Base-by-base conservation (phyloP, 2,797 vertebrate genomes). In the Coluber constrictor region DNA sequence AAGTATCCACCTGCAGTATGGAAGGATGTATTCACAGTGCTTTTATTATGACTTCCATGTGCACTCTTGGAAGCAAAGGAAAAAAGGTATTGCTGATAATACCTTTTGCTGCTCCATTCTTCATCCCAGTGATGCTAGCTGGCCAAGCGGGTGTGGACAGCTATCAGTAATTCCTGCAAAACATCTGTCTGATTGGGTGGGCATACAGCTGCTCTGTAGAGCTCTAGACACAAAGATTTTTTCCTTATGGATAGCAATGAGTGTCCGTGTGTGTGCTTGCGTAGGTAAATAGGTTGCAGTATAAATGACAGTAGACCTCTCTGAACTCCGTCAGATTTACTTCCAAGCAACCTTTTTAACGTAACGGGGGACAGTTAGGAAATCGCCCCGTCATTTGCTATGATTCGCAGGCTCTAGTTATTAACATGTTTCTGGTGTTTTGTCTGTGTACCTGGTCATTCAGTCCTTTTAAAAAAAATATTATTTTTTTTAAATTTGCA, bases 401-500 rank as follows among this genome's bases (percentile, higher is more conserved):
- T 63, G 54, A 27, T 18, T 7, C 11, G 13, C 86, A 56, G 66
- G 70, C 56, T 83, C 86, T 88, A 23, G 66, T 63, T n/a, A 86
- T 51, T 23, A 43, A 43, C 54, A 15, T 43, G 9, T 89, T 55
- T 66, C 43, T 66, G 25, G 29, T 96, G 55, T 56, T 25, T 55
- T 18, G 47, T 87, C 10, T 90, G 79, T 96, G 37, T 96, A 95
- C 93, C 25, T 96, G 95, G 93, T 29, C 96, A 96, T 97, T 98
- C 98, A 98, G 98, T 98, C 98, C 98, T 98, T 98, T 29, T 15
- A 63, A 70, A 13, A 98, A 98, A 98, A 98, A 98, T 98, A 98
- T 98, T 54, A 9, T 54, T 54, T 54, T 54, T 54, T 10, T 54
- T 10, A 54, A 98, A 98, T 98, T 98, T 99, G 98, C 98, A 98